Evolutionary conservation across 2,888 invertebrate species (phyloP).

Genomic region (Nemoura dubitans): DNA sequence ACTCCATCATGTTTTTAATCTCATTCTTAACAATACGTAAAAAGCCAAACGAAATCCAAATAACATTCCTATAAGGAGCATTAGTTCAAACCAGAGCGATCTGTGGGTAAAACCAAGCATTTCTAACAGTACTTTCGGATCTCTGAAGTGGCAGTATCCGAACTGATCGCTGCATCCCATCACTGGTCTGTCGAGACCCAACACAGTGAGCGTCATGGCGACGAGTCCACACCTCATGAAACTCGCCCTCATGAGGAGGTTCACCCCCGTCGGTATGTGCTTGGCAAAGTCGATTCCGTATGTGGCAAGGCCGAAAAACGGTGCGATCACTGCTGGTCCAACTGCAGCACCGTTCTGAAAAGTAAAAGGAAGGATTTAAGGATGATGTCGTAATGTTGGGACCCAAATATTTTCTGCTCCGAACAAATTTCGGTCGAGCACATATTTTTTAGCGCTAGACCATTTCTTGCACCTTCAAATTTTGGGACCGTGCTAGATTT

Average conservation of each 20-base stretch:
- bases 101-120: slow-evolving; percentile 68
- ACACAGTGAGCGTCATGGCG: slow-evolving; percentile 69
- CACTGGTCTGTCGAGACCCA: slow-evolving; percentile 68
- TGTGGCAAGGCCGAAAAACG: slow-evolving; percentile 72
- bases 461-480: too few species aligned
- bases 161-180: slow-evolving; percentile 65
- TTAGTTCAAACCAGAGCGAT: slow-evolving; percentile 68
- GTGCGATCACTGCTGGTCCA: slow-evolving; percentile 72
- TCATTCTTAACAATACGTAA: slow-evolving; percentile 55
- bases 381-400: too few species aligned
- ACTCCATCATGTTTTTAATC: not conserved
- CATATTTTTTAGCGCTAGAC: too few species aligned
- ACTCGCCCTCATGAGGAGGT: slow-evolving; percentile 71
- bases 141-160: slow-evolving; percentile 67
- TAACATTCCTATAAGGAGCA: slow-evolving; percentile 64
- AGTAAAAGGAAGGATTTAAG: too few species aligned
- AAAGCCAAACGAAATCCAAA: slow-evolving; percentile 67
- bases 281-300: slow-evolving; percentile 77
- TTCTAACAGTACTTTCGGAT: slow-evolving; percentile 69
- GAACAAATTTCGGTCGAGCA: too few species aligned
- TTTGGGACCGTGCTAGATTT: too few species aligned
- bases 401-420: not conserved
- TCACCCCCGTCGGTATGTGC: slow-evolving; percentile 69
- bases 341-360: slow-evolving; percentile 74
- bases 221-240: slow-evolving; percentile 74